Conservation (phyloP, 1,140 invertebrate genomes). For the Heliconius nattereri region DNA sequence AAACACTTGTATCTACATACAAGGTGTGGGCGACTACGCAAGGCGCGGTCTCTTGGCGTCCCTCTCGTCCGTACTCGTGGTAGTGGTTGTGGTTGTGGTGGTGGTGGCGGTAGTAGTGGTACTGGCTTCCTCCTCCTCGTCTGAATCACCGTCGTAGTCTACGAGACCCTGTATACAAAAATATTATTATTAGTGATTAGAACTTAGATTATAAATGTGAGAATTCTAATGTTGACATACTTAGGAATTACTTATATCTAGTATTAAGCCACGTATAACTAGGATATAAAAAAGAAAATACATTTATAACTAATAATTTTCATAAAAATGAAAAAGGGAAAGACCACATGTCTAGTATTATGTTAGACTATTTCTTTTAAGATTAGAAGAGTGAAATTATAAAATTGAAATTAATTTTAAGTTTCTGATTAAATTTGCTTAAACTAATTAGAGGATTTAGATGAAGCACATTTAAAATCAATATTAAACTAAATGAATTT, state of each 20-base stretch:
- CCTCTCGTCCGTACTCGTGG: conserved; percentile 48
- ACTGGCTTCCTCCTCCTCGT: conserved; percentile 94
- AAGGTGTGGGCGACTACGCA: conserved; percentile 61
- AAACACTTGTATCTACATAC: conserved; percentile 37
- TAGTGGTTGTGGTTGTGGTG: background rate
- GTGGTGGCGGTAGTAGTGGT: background rate
- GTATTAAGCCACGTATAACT: background rate
- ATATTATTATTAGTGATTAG: conserved; percentile 10
- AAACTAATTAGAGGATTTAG: too few species aligned
- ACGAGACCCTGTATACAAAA: conserved; percentile 89
- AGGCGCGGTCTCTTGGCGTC: conserved; percentile 75
- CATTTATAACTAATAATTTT: too few species aligned
- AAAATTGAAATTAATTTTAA: too few species aligned
- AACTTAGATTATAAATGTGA: background rate
- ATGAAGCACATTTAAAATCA: too few species aligned
- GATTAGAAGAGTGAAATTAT: too few species aligned
- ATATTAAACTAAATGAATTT: too few species aligned
- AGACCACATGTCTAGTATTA: too few species aligned
- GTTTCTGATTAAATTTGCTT: too few species aligned
- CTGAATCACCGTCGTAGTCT: conserved; percentile 97
- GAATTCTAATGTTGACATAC: conserved; percentile 1
- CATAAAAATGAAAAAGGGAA: too few species aligned
- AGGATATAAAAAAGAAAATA: too few species aligned
- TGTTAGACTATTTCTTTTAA: too few species aligned
- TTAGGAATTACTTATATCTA: background rate